Conservation (phyloP, 2,888 invertebrate genomes). For the Boloria selene region DNA sequence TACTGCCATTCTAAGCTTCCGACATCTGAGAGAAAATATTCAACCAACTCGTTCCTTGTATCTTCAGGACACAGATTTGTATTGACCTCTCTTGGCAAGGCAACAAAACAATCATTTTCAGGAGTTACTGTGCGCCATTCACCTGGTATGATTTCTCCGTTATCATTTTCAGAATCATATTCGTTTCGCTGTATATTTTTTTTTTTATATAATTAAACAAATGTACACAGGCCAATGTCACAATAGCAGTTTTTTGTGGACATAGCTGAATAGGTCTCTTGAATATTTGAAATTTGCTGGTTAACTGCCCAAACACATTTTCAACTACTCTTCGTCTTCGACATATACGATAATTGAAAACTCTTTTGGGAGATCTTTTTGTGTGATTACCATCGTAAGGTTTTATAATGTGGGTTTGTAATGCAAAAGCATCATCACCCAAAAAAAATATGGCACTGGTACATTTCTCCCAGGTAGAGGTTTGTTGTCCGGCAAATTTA, state of each 20-base stretch:
- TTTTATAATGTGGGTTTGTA: too few species aligned
- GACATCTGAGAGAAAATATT: constrained; percentile 32
- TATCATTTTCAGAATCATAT: constrained; percentile 42
- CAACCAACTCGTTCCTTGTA: constrained; percentile 32
- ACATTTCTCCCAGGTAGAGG: too few species aligned
- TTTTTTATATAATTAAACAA: constrained; percentile 29
- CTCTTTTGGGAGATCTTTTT: too few species aligned
- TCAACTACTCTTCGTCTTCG: too few species aligned
- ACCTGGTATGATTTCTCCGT: constrained; percentile 33
- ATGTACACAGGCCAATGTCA: constrained; percentile 32
- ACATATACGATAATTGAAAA: too few species aligned
- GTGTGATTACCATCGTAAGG: too few species aligned
- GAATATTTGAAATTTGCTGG: constrained; percentile 8
- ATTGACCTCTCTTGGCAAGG: constrained; percentile 28
- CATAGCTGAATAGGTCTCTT: constrained; percentile 26
- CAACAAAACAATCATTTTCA: constrained; percentile 28
- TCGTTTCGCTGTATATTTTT: constrained; percentile 31
- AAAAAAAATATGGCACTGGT: too few species aligned
- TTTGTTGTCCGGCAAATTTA: too few species aligned
- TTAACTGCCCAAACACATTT: too few species aligned
- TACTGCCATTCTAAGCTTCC: constrained; percentile 33
- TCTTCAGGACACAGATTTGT: constrained; percentile 26
- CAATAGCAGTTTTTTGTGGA: constrained; percentile 31
- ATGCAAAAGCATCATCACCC: too few species aligned
- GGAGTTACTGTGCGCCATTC: constrained; percentile 21